These are phyloP conservation scores for Amblyteles armatorius DNA, from an alignment of 2,888 invertebrate species.

Conservation along the genomic window DNA sequence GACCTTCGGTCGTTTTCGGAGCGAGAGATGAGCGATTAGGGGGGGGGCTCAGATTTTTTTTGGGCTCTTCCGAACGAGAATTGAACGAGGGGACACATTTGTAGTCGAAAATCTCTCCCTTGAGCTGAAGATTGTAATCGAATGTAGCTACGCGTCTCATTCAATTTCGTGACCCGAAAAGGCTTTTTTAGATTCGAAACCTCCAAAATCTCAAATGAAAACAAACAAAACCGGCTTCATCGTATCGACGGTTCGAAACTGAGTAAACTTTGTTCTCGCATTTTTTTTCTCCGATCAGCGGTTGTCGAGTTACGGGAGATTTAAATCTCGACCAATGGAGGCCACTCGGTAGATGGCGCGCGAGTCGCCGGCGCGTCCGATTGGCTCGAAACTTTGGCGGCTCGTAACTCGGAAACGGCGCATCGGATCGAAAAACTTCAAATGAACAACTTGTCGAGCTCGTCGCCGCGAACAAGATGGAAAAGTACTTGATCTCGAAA, in stretches of 20 bases:
- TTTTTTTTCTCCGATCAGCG: not conserved
- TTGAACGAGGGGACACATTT: not conserved
- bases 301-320: not conserved
- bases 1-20: conserved; percentile 34
- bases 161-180: not conserved
- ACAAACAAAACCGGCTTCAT: not conserved
- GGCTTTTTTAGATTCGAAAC: not conserved
- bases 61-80: not conserved
- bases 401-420: not conserved
- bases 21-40: conserved; percentile 2
- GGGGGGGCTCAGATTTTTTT: not conserved
- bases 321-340: not conserved
- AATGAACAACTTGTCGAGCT: not conserved
- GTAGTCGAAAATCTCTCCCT: not conserved
- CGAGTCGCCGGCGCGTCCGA: not conserved
- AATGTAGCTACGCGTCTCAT: not conserved
- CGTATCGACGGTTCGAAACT: not conserved
- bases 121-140: not conserved
- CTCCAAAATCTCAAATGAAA: not conserved
- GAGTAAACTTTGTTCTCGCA: not conserved
- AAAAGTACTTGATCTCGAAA: not conserved
- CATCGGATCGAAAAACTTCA: not conserved
- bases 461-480: not conserved
- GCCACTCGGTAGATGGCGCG: not conserved
- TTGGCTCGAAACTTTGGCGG: not conserved